Evolutionary conservation across 2,113 vertebrate species (phyloP).

Genomic region (Entomyzon cyanotis): DNA sequence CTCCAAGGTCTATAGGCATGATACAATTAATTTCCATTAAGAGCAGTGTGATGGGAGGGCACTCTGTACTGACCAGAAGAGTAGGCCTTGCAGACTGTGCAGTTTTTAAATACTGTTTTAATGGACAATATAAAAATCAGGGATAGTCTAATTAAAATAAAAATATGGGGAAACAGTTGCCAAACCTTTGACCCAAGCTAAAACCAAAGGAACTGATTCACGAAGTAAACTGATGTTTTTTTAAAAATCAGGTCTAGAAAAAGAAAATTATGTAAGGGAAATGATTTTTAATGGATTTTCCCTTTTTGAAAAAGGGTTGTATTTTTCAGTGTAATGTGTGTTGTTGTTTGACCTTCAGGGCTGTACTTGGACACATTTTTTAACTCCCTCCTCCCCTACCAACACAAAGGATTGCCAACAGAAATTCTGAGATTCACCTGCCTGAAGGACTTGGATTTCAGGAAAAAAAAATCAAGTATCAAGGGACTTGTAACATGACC

Average conservation of each 20-base stretch:
- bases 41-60: background rate
- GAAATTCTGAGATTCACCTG: background rate
- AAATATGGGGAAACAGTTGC: background rate
- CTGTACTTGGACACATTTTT: background rate
- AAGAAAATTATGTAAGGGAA: background rate
- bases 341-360: background rate
- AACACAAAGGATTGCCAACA: background rate
- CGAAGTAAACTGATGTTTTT: background rate
- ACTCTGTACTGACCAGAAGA: background rate
- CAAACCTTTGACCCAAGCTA: background rate
- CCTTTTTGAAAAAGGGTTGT: background rate
- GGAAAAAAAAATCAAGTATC: background rate
- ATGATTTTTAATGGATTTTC: background rate
- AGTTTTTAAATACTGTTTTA: background rate
- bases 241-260: background rate
- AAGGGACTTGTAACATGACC: background rate
- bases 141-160: background rate
- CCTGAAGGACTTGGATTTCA: background rate
- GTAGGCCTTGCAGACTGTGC: background rate
- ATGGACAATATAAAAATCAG: background rate
- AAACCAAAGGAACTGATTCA: background rate
- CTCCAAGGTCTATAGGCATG: background rate
- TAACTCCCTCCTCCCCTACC: background rate
- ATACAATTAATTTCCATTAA: constrained; percentile 42
- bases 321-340: background rate